phyloP scores from a whole-genome alignment of 2,113 vertebrate genomes.

The Raphicerus campestris region DNA sequence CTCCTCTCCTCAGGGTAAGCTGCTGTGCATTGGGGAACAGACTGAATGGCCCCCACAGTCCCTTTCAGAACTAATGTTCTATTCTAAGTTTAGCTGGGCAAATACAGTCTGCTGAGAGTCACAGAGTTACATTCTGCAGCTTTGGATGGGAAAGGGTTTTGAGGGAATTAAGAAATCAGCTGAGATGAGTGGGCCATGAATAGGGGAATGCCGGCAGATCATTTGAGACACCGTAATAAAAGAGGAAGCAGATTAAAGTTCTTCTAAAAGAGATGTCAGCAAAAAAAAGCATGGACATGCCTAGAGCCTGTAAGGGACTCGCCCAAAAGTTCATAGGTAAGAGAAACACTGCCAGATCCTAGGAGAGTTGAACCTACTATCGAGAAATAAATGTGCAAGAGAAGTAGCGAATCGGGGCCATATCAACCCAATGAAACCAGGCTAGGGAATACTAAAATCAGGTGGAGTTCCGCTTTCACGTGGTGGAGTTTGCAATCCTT shows the following conservation, averaged over 20 bases:
- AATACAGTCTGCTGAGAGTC: conserved; percentile 5
- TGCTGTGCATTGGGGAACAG: neutral
- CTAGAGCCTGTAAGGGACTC: neutral
- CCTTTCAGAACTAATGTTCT: neutral
- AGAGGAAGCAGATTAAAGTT: neutral
- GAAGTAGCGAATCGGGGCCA: neutral
- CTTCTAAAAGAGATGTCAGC: neutral
- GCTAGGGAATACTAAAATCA: neutral
- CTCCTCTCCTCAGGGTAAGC: neutral
- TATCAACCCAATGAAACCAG: neutral
- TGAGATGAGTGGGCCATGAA: neutral
- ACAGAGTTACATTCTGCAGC: neutral
- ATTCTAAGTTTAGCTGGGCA: neutral
- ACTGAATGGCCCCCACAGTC: neutral
- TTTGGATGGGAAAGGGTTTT: neutral
- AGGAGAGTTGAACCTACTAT: neutral
- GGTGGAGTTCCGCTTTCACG: too few relatives aligned
- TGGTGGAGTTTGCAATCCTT: neutral
- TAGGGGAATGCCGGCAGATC: neutral
- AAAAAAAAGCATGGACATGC: neutral
- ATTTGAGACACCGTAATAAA: neutral
- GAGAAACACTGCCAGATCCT: neutral
- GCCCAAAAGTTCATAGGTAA: neutral
- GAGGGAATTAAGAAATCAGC: conserved; percentile 43
- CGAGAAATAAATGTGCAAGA: neutral